Conservation (phyloP, 2,888 invertebrate genomes). For the Cephonodes hylas region DNA sequence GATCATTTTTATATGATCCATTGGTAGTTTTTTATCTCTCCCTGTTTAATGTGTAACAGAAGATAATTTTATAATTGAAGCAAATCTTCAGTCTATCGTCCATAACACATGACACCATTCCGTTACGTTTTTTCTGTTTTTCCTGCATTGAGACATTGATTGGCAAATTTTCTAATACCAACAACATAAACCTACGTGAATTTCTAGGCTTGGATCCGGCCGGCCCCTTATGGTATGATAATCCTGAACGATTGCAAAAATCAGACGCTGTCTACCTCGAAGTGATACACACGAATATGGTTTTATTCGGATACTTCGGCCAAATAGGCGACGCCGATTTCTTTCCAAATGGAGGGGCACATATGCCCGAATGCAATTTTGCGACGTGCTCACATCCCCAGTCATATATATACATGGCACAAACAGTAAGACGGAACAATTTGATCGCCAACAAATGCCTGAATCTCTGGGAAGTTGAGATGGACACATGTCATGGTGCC, state of each 20-base stretch:
- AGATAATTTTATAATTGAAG: too few species aligned
- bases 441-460: conserved; percentile 50
- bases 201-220: conserved; percentile 65
- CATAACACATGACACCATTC: too few species aligned
- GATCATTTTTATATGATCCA: too few species aligned
- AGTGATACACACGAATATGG: conserved; percentile 64
- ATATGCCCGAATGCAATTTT: conserved; percentile 58
- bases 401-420: conserved; percentile 53
- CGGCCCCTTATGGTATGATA: conserved; percentile 54
- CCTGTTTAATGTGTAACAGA: too few species aligned
- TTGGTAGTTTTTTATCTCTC: too few species aligned
- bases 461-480: conserved; percentile 35
- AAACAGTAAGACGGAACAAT: conserved; percentile 49
- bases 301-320: conserved; percentile 42
- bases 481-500: conserved; percentile 42
- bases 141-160: background rate
- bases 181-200: background rate
- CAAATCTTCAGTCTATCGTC: too few species aligned
- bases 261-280: conserved; percentile 64
- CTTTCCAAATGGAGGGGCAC: conserved; percentile 58
- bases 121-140: too few species aligned
- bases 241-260: conserved; percentile 38
- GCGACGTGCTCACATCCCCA: conserved; percentile 57
- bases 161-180: background rate
- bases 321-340: conserved; percentile 60